Percentiles rank a stretch among this genome's conserved stretches.
Evolutionary conservation across 2,797 vertebrate genomes (phyloP).

Genomic region (Enteromius afrohamiltoni): DNA sequence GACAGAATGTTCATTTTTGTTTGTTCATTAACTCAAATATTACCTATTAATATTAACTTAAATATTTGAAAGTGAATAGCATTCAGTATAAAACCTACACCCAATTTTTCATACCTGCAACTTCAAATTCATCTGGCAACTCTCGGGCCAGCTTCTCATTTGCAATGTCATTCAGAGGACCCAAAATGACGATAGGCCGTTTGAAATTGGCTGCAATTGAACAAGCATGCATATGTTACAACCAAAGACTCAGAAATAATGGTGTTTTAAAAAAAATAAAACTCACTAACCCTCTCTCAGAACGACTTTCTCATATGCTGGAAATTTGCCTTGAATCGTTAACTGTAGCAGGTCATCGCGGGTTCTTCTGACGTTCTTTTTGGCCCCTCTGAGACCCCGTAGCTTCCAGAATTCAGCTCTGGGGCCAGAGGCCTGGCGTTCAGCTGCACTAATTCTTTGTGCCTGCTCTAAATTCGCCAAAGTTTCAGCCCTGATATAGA

Average conservation of each 20-base stretch:
- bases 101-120: conserved; percentile 81
- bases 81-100: neutral
- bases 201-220: conserved; percentile 88
- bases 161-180: conserved; percentile 92
- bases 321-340: conserved; percentile 93
- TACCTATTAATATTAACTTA: too few species aligned
- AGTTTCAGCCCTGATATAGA: conserved; percentile 85
- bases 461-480: conserved; percentile 83
- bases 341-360: conserved; percentile 91
- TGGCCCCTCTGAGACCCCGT: conserved; percentile 91
- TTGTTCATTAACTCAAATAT: neutral
- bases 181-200: conserved; percentile 93
- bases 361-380: conserved; percentile 82
- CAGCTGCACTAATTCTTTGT: conserved; percentile 71
- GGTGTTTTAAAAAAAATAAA: neutral
- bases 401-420: conserved; percentile 97
- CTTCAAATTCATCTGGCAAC: conserved; percentile 86
- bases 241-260: neutral
- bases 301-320: conserved; percentile 90
- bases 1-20: neutral
- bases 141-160: conserved; percentile 89
- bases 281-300: conserved; percentile 87
- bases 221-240: neutral
- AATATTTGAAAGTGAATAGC: conserved; percentile 13
- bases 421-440: conserved; percentile 74